Evolutionary conservation across 2,888 invertebrate species (phyloP), one percentile per base, ranked within the genome.

Genomic region (Melieria omissa): DNA sequence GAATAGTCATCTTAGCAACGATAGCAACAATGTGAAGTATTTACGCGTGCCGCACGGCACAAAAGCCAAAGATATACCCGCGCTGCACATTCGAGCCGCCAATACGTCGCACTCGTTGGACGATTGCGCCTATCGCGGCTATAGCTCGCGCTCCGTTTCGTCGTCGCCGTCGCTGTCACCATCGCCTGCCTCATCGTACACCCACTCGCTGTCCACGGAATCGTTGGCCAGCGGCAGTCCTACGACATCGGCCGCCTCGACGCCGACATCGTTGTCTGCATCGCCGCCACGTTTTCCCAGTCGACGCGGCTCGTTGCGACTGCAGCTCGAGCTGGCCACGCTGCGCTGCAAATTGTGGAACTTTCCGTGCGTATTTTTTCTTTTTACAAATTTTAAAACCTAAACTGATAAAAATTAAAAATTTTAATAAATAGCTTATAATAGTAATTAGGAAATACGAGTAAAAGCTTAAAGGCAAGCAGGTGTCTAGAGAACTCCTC

Each of bases 291-390:
- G 63, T 55, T 82, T 61, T 52, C 47, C 73, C 76, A 58, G 71
- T 73, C 58, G 72, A 71, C 52, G 72, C 74, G 45, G 76, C 14
- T 68, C 74, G 47, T 64, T 71, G 10, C 70, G 74, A 75, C 86
- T 89, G 69, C 88, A 89, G 16, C 88, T 88, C 42, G 89, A 89
- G 49, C 82, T 89, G 76, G 86, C 86, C 65, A 88, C 88, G 79
- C 80, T 89, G 66, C 84, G 88, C 75, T 87, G 86, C 75, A 88
- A 88, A 16, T 82, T 89, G 73, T 83, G 88, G 74, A 87, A 88
- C 78, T 89, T 88, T 84, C 88, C 88, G 89, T 89, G 86, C 87
- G 88, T 83, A 86, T 74, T 74, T 65, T 65, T 72, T 70, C 73
- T 71, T 46, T 68, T 71, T 69, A 67, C 29, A 49, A 12, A 16